Percentiles rank a stretch among this genome's conserved stretches.
phyloP scores from a whole-genome alignment of 1,140 invertebrate species.

The Neotoxoptera formosana region DNA sequence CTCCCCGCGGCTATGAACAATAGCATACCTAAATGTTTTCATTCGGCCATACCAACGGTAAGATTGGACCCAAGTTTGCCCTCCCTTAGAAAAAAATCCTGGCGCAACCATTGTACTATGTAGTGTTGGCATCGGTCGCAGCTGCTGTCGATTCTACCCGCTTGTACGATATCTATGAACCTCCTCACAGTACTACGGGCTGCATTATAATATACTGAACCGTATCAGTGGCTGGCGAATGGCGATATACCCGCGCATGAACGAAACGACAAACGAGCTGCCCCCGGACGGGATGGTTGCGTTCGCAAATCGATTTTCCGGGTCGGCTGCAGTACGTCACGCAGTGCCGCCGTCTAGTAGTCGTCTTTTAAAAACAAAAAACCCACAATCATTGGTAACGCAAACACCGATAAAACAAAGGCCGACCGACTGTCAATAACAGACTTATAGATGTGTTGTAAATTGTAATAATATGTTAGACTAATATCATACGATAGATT shows the following conservation, averaged over 20 bases:
- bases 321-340: background rate
- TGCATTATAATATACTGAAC: too few relatives aligned
- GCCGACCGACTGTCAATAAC: too few relatives aligned
- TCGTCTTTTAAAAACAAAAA: background rate
- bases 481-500: background rate
- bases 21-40: background rate
- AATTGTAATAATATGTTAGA: background rate
- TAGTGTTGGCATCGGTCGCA: background rate
- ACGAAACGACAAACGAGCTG: background rate
- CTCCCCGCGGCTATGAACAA: too few relatives aligned
- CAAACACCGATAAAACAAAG: background rate
- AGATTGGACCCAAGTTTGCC: background rate
- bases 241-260: background rate
- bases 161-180: background rate
- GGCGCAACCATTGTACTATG: background rate
- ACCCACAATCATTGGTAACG: background rate
- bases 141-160: background rate
- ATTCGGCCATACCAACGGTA: background rate
- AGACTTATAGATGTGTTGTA: background rate
- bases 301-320: slow-evolving; percentile 3
- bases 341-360: background rate
- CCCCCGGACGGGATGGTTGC: too few relatives aligned
- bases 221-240: too few relatives aligned
- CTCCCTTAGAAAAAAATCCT: background rate
- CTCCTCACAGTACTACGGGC: background rate